Conservation (phyloP, 2,113 vertebrate genomes). For the Semnornis frantzii region DNA sequence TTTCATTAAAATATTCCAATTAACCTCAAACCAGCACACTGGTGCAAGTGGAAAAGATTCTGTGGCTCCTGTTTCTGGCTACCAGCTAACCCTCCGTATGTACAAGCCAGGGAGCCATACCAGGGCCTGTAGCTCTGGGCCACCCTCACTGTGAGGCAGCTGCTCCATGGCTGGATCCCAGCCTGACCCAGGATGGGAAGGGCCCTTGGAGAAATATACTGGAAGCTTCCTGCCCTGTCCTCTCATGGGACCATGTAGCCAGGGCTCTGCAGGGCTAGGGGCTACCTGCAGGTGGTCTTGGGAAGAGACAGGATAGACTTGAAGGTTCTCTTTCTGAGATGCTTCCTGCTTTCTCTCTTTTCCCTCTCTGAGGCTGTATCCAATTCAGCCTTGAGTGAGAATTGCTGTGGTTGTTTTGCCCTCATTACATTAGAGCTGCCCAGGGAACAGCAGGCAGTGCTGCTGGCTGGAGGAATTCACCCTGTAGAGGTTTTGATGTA, state of each 20-base stretch:
- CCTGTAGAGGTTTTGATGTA: neutral
- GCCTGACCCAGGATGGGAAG: neutral
- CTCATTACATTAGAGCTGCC: neutral
- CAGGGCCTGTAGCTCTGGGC: accelerated
- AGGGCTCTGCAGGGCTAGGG: neutral
- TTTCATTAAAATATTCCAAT: too few relatives aligned
- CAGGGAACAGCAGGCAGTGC: neutral
- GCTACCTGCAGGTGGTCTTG: neutral
- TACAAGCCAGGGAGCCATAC: too few relatives aligned
- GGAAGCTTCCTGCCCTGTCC: neutral
- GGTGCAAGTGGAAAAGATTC: neutral
- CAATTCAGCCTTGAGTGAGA: neutral
- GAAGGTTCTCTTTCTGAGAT: neutral
- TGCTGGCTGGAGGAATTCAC: neutral
- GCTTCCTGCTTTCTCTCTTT: neutral
- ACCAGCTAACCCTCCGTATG: too few relatives aligned
- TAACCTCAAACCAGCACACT: too few relatives aligned
- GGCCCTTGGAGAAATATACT: neutral
- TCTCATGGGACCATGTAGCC: neutral
- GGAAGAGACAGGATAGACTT: too few relatives aligned
- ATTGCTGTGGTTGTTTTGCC: neutral
- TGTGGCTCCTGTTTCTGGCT: neutral
- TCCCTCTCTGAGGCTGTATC: neutral
- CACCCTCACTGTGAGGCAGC: neutral
- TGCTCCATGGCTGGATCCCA: neutral